phyloP scores from a whole-genome alignment of 2,888 invertebrate genomes.

The Maniola hyperantus region DNA sequence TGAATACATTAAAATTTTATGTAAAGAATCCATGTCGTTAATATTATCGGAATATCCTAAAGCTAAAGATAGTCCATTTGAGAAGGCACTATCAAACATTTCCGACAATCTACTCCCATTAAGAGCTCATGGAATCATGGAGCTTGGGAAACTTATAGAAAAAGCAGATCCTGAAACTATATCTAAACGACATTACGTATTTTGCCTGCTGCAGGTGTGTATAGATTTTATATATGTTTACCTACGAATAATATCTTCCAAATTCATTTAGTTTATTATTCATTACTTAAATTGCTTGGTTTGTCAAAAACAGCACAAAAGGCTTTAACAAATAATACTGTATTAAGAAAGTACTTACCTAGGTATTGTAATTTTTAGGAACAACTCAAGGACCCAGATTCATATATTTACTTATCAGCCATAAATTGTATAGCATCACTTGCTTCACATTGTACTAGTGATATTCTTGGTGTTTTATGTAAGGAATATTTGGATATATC shows the following conservation, averaged over 20 bases:
- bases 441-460: slow-evolving; percentile 85
- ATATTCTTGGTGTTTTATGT: slow-evolving; percentile 86
- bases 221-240: background rate
- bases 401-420: slow-evolving; percentile 91
- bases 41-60: slow-evolving; percentile 50
- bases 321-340: background rate
- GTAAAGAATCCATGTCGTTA: slow-evolving; percentile 62
- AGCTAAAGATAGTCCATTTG: slow-evolving; percentile 68
- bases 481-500: slow-evolving; percentile 83
- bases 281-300: background rate
- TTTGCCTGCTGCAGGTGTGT: slow-evolving; percentile 87
- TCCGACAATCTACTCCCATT: slow-evolving; percentile 89
- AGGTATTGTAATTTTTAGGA: slow-evolving; percentile 76
- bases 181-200: slow-evolving; percentile 84
- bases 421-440: slow-evolving; percentile 89
- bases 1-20: slow-evolving; percentile 57
- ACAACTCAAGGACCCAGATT: slow-evolving; percentile 89
- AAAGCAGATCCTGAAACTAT: slow-evolving; percentile 84
- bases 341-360: background rate
- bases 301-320: background rate
- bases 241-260: too few species aligned
- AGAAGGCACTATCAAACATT: slow-evolving; percentile 85
- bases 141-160: slow-evolving; percentile 87
- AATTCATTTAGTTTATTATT: background rate
- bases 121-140: slow-evolving; percentile 90